Percentiles rank a stretch among this genome's conserved stretches.
These are phyloP conservation scores for Myrmecophaga tridactyla DNA, from an alignment of 2,113 vertebrate genomes.

Conservation along the genomic window DNA sequence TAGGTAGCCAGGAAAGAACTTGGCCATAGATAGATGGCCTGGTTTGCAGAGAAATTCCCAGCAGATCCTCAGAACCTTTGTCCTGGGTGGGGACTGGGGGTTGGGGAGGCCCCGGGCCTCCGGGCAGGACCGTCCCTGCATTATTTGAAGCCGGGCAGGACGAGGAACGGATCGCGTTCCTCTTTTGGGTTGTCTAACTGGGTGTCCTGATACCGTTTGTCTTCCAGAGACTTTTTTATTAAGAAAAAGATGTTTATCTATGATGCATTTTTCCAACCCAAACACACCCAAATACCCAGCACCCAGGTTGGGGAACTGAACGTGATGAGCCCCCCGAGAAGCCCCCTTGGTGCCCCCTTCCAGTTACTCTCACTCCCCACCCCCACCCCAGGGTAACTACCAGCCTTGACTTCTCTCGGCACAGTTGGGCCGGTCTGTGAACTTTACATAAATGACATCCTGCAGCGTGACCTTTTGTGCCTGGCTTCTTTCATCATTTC, in stretches of 20 bases:
- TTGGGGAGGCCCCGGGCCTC: not conserved
- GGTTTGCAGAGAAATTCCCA: not conserved
- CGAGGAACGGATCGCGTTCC: not conserved
- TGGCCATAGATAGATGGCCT: not conserved
- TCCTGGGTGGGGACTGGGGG: not conserved
- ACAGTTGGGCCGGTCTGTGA: not conserved
- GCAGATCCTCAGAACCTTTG: not conserved
- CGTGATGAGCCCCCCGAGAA: not conserved
- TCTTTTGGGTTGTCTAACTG: not conserved
- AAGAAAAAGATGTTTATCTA: not conserved
- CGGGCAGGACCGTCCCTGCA: not conserved
- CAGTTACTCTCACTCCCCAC: rapidly evolving
- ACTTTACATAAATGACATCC: not conserved
- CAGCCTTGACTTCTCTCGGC: not conserved
- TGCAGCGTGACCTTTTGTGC: not conserved
- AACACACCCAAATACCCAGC: not conserved
- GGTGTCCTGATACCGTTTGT: not conserved
- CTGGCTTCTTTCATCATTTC: not conserved
- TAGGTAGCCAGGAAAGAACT: not conserved
- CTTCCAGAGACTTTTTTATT: not conserved
- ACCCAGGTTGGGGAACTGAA: not conserved
- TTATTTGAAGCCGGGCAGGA: not conserved
- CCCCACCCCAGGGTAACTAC: rapidly evolving
- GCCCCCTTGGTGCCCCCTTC: no score
- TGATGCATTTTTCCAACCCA: not conserved